phyloP scores from a whole-genome alignment of 2,113 vertebrate genomes.

The Capricornis sumatraensis region DNA sequence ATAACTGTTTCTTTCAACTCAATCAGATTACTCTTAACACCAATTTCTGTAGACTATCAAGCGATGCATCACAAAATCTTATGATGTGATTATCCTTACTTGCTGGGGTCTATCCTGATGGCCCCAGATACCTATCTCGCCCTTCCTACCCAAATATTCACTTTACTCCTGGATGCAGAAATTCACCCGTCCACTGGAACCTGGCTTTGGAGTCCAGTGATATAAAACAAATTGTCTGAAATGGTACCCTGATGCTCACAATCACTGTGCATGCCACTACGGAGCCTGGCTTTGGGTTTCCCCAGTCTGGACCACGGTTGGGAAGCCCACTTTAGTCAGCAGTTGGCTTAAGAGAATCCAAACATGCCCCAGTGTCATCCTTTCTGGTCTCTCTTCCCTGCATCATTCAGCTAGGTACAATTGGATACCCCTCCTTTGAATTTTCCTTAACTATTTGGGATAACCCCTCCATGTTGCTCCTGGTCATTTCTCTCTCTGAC shows the following conservation, averaged over 20 bases:
- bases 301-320: not conserved
- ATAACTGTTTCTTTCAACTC: not conserved
- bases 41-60: not conserved
- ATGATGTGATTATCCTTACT: not conserved
- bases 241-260: not conserved
- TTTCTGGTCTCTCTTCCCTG: not conserved
- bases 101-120: not conserved
- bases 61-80: not conserved
- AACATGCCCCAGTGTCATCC: not conserved
- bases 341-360: not conserved
- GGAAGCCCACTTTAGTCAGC: not conserved
- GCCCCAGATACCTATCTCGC: not conserved
- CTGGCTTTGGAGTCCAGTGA: not conserved
- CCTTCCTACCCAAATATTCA: not conserved
- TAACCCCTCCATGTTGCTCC: not conserved
- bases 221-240: not conserved
- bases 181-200: not conserved
- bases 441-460: not conserved
- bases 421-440: not conserved
- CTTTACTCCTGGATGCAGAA: not conserved
- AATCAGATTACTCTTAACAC: not conserved
- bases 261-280: not conserved
- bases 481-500: not conserved
- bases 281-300: not conserved
- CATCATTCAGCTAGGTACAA: not conserved